Base-by-base conservation (phyloP, 1,140 invertebrate genomes). In the Gonioctena quinquepunctata region DNA sequence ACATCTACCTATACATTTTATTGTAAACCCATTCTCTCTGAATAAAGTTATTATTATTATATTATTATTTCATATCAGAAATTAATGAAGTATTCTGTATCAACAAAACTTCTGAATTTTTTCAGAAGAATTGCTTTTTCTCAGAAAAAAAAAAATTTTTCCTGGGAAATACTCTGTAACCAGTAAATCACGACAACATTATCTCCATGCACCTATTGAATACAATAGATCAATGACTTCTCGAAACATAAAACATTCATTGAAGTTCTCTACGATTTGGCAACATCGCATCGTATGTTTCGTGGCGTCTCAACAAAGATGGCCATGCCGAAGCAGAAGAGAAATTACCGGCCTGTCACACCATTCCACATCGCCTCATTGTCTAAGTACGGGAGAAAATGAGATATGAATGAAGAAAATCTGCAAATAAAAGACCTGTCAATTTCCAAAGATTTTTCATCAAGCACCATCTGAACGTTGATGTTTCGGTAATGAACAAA, bases 401-500 rank as follows among this genome's bases (percentile, higher is more conserved):
- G 79, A 81, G 80, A 80, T 79, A 77, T 76, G 79, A 80, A 79
- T 78, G 77, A 78, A 75, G 73, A 78, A 82, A 80, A 80, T 81
- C 77, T 79, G 75, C 81, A 81, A 80, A 82, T 82, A 82, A 82
- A 82, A 78, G 80, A 77, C 73, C 81, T 80, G 81, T 81, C 81
- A 81, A 82, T 81, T 81, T 72, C 72, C 72, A 66, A 76, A 79
- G 78, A 81, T 81, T 81, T 81, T 82, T 82, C 80, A 81, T 82
- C 81, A 77, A 78, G 76, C 77, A 74, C 77, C 80, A 80, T 77
- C 79, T 79, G 80, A 79, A 75, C 80, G 78, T 76, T 80, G 76
- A 81, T 79, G 79, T 80, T 79, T 77, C 77, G 66, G 75, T 82
- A 82, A 82, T 82, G 80, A 82, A 81, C 80, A 81, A 82, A 82